Conservation (phyloP, 2,113 vertebrate genomes). For the Helogale parvula region DNA sequence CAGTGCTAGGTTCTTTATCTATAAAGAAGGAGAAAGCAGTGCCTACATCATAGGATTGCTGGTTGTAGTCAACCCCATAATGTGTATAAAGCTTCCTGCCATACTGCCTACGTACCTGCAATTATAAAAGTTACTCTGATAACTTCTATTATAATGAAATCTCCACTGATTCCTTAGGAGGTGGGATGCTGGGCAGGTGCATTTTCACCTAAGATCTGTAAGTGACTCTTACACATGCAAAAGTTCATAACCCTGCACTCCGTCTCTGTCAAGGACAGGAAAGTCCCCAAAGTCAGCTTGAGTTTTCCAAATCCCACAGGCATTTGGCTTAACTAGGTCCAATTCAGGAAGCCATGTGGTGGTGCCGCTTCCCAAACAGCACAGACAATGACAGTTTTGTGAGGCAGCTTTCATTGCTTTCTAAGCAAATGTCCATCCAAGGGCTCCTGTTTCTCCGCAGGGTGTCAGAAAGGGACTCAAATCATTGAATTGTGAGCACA, state of each 20-base stretch:
- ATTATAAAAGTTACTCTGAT: background rate
- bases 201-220: conserved; percentile 24
- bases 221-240: background rate
- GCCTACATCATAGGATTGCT: background rate
- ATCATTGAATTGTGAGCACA: background rate
- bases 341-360: background rate
- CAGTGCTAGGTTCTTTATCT: background rate
- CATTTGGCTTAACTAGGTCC: background rate
- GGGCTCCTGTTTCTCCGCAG: background rate
- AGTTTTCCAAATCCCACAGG: background rate
- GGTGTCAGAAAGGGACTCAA: background rate
- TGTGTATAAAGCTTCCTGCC: background rate
- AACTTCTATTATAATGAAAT: background rate
- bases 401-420: background rate
- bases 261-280: conserved; percentile 31
- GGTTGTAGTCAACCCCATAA: background rate
- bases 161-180: background rate
- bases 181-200: background rate
- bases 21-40: background rate
- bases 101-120: background rate
- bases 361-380: background rate
- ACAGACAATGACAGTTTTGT: background rate
- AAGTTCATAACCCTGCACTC: background rate
- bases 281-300: background rate
- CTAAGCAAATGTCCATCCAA: background rate